phyloP scores from a whole-genome alignment of 2,113 vertebrate species.

The Hippoglossus stenolepis region DNA sequence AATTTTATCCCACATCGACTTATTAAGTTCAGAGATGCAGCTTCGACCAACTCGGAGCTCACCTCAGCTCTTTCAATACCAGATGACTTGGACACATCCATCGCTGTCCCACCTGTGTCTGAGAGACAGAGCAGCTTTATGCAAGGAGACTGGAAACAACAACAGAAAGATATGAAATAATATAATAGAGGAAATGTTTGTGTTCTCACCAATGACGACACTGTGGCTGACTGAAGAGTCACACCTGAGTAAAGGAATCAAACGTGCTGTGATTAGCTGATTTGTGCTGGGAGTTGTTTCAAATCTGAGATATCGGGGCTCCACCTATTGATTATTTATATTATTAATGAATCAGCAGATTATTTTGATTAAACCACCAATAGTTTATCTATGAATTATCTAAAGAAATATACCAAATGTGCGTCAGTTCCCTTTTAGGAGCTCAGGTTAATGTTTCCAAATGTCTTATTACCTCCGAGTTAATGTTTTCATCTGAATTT shows the following conservation, averaged over 20 bases:
- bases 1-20: neutral
- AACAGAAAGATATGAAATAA: neutral
- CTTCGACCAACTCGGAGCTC: constrained; percentile 5
- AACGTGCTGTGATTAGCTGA: neutral
- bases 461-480: too few species aligned
- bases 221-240: neutral
- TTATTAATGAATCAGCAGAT: neutral
- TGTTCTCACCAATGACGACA: constrained; percentile 50
- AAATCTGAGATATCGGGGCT: neutral
- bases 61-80: constrained; percentile 35
- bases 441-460: too few species aligned
- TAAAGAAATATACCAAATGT: too few species aligned
- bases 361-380: neutral
- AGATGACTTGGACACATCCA: constrained; percentile 12
- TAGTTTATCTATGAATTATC: too few species aligned
- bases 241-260: constrained; percentile 18
- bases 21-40: neutral
- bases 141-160: neutral
- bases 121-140: constrained; percentile 22
- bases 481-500: too few species aligned
- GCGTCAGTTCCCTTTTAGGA: too few species aligned
- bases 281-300: neutral
- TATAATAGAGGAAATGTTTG: neutral
- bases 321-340: neutral
- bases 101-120: constrained; percentile 25